Evolutionary conservation across 1,140 invertebrate genomes (phyloP).

Genomic region (Goniozus legneri): DNA sequence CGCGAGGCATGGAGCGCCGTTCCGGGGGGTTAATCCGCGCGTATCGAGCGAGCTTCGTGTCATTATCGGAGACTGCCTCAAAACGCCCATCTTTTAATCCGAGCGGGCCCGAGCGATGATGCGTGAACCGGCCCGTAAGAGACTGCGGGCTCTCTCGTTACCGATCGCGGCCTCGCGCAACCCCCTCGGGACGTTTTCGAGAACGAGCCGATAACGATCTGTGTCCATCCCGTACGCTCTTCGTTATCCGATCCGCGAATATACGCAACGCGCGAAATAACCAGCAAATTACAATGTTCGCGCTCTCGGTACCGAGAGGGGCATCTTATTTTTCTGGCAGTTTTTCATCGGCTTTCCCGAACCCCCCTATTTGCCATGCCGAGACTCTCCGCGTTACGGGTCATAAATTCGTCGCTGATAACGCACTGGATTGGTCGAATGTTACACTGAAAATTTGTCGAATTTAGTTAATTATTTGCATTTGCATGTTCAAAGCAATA

Average conservation of each 20-base stretch:
- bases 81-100: no score
- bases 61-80: no score
- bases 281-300: conserved; percentile 26
- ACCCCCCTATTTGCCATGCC: not conserved
- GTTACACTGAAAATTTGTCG: no score
- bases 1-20: not conserved
- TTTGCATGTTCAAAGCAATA: no score
- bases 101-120: no score
- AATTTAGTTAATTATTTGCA: no score
- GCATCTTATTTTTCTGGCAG: no score
- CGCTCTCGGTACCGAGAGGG: not conserved
- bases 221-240: conserved; percentile 17
- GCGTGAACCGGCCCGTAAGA: conserved; percentile 21
- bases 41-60: not conserved
- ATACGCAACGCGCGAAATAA: conserved; percentile 21
- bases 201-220: conserved; percentile 28
- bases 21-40: not conserved
- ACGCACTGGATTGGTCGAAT: no score
- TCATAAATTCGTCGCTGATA: not conserved
- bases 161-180: conserved; percentile 15
- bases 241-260: conserved; percentile 24
- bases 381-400: not conserved
- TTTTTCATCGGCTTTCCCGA: not conserved
- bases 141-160: conserved; percentile 2
- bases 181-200: conserved; percentile 25